Conservation (phyloP, 2,113 vertebrate species). For the Circaetus gallicus region DNA sequence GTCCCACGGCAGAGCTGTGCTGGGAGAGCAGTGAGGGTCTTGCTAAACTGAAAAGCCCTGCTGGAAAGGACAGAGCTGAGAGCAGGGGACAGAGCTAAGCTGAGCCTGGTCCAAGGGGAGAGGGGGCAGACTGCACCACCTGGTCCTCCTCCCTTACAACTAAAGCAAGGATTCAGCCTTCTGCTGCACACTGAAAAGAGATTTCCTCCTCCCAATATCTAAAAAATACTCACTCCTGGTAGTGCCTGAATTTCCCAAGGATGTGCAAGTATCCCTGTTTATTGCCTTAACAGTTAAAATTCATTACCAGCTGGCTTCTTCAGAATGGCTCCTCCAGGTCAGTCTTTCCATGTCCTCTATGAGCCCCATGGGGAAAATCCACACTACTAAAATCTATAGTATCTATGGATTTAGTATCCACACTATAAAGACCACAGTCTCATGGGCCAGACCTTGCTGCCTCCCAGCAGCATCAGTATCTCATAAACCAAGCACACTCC, state of each 20-base stretch:
- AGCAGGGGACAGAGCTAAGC: background rate
- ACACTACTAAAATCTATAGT: background rate
- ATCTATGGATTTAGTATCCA: background rate
- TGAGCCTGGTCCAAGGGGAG: background rate
- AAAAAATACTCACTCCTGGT: background rate
- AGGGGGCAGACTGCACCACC: background rate
- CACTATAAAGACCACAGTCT: background rate
- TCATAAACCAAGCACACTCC: background rate
- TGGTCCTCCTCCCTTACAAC: background rate
- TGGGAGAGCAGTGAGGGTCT: background rate
- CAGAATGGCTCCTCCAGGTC: background rate
- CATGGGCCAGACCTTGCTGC: background rate
- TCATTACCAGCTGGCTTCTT: background rate
- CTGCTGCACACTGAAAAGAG: background rate
- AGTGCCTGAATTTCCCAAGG: background rate
- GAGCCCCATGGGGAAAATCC: background rate
- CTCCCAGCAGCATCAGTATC: background rate
- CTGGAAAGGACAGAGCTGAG: background rate
- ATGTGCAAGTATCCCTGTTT: background rate
- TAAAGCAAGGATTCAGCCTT: background rate
- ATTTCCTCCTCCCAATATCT: background rate
- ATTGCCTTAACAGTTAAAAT: background rate
- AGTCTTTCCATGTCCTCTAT: background rate
- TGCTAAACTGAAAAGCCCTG: background rate
- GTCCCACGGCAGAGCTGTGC: accelerated